Evolutionary conservation across 2,113 vertebrate genomes (phyloP).

Genomic region (Rousettus leschenaultii): DNA sequence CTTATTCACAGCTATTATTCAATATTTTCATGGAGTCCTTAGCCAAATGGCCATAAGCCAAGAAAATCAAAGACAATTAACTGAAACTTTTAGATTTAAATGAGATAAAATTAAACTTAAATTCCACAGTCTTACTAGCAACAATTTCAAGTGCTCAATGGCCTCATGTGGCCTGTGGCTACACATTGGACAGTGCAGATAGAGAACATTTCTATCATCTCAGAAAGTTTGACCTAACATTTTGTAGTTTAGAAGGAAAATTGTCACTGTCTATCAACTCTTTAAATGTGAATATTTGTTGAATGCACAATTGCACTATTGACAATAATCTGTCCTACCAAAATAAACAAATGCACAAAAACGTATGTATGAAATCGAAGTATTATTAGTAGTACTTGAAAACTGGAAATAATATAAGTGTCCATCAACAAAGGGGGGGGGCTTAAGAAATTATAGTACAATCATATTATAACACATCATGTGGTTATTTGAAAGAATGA

Average conservation of each 20-base stretch:
- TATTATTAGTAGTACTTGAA: not conserved
- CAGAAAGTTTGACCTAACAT: not conserved
- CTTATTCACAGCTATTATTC: not conserved
- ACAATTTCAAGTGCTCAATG: not conserved
- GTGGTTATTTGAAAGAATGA: not conserved
- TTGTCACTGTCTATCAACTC: not conserved
- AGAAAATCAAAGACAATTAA: not conserved
- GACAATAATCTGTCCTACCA: not conserved
- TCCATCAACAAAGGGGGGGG: not conserved
- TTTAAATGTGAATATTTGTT: not conserved
- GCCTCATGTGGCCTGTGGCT: not conserved
- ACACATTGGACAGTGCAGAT: not conserved
- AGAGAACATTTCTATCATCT: not conserved
- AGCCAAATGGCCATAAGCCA: not conserved
- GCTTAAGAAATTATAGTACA: not conserved
- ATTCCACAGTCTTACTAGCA: not conserved
- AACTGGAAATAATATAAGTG: not conserved
- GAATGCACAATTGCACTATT: not conserved
- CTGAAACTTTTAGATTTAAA: not conserved
- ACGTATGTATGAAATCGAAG: not conserved
- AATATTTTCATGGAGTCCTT: not conserved
- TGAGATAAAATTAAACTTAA: constrained; percentile 15
- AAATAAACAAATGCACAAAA: not conserved
- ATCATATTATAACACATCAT: not conserved
- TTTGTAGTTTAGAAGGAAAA: not conserved